These are phyloP conservation scores for Chouioia cunea DNA, from an alignment of 2,888 invertebrate species.

Conservation along the genomic window DNA sequence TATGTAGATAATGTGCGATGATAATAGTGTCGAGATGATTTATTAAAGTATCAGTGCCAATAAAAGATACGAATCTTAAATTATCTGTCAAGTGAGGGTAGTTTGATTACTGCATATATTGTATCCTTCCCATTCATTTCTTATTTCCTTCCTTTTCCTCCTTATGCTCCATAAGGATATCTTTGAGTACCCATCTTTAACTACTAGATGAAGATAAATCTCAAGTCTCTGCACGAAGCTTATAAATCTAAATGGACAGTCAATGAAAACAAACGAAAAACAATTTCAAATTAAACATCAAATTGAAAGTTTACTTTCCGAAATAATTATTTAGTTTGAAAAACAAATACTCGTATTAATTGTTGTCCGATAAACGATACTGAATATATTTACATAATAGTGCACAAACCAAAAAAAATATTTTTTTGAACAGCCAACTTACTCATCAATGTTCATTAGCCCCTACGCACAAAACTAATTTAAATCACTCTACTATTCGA, in stretches of 20 bases:
- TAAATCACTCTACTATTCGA: no score
- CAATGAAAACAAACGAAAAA: background rate
- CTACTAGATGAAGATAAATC: conserved; percentile 34
- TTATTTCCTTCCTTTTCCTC: conserved; percentile 17
- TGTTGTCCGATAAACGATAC: no score
- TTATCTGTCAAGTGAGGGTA: conserved; percentile 8
- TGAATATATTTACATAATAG: no score
- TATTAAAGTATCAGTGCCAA: conserved; percentile 1
- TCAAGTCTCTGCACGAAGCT: conserved; percentile 40
- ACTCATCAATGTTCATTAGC: no score
- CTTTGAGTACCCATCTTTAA: conserved; percentile 21
- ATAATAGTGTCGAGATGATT: conserved; percentile 27
- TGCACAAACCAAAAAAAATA: no score
- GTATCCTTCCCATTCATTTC: conserved; percentile 28
- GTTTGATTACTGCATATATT: conserved; percentile 36
- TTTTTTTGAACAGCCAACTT: no score
- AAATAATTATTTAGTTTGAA: no score
- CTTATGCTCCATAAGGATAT: conserved; percentile 21
- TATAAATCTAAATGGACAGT: conserved; percentile 18
- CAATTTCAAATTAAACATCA: background rate
- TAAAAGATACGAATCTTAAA: conserved; percentile 33
- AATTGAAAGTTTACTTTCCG: no score
- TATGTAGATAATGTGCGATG: background rate
- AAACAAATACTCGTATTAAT: no score
- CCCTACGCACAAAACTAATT: no score